Evolutionary conservation across 1,140 invertebrate species (phyloP), one percentile per base, ranked within the genome.

Genomic region (Atopsyche davidsoni): DNA sequence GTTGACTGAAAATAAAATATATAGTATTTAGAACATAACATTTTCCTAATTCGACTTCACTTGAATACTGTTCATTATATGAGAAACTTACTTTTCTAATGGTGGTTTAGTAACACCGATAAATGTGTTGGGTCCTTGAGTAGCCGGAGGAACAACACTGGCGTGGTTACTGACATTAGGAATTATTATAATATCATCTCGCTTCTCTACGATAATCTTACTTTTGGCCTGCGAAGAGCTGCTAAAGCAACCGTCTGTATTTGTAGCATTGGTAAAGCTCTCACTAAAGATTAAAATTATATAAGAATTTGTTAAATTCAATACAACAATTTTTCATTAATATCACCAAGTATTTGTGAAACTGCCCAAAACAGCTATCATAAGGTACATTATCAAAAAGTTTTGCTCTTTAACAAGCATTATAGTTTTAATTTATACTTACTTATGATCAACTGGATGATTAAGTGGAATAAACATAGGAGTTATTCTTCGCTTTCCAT

Each of bases 401-500:
- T n/a, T 4, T 42, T 17, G 11, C 7, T 40, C 22, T 10, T 2
- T 23, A 42, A 42, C 25, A 42, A 24, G 14, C 18, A 4, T 17
- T 17, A 14, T n/a, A 11, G 4, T 13, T 50, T 53, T 49, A 18
- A 55, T 57, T 28, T 23, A 10, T 38, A 61, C 64, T 62, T 63
- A 82, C 78, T 79, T 77, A 32, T 76, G 75, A 46, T 86, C 80
- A 41, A 75, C 71, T 16, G 75, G 72, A 9, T 79, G 76, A 39
- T 76, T 71, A 25, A 80, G 66, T 16, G 89, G 89, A 58, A 98
- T 85, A 64, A 92, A 96, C 71, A 98, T 92, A 10, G 96, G 96
- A 2, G 93, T 98, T 38, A 98, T 98, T 52, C 95, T 77, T 38
- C 94, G 70, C 67, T 90, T 87, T 11, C 95, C 96, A 74, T 97